A percentile compares a stretch with the other conserved stretches of the same genome.
Conservation (phyloP, 92 coral and sea anemone genomes). For the Palythoa caribaeorum region DNA sequence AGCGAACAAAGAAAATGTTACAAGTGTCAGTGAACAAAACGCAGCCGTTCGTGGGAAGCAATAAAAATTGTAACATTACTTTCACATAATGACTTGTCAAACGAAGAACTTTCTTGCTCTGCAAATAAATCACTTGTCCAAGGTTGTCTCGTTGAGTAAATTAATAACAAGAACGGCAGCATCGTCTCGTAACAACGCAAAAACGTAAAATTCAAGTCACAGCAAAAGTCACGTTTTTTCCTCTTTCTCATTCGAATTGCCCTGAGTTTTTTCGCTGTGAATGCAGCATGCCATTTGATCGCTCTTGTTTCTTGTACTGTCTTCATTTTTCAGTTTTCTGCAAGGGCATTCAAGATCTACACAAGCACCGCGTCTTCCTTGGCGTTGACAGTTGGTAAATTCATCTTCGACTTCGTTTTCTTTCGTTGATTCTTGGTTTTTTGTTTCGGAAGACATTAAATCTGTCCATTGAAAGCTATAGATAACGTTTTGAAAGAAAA, state of each 20-base stretch:
- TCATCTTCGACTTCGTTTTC: constrained; percentile 20
- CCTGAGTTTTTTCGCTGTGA: constrained; percentile 27
- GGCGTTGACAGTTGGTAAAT: constrained; percentile 22
- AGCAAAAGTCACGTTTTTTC: constrained; percentile 14
- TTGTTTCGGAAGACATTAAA: constrained; percentile 38
- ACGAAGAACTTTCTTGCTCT: not conserved
- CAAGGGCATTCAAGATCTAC: constrained; percentile 37
- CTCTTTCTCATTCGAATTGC: not conserved
- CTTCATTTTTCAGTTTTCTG: constrained; percentile 18
- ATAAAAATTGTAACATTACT: not conserved
- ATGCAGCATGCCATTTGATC: constrained; percentile 7
- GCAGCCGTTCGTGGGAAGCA: not conserved
- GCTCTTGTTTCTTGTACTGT: not conserved
- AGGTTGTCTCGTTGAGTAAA: not conserved
- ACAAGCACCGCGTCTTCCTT: constrained; percentile 33
- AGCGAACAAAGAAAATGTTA: not conserved
- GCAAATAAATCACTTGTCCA: not conserved
- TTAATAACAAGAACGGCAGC: not conserved
- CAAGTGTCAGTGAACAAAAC: not conserved
- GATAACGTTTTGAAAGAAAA: constrained; percentile 1
- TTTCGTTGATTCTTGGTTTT: constrained; percentile 6
- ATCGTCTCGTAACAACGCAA: constrained; percentile 23
- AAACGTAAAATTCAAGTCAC: not conserved
- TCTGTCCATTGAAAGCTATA: constrained; percentile 43
- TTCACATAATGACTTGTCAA: not conserved